phyloP scores from a whole-genome alignment of 1,140 invertebrate species.

The Drosophila biarmipes region DNA sequence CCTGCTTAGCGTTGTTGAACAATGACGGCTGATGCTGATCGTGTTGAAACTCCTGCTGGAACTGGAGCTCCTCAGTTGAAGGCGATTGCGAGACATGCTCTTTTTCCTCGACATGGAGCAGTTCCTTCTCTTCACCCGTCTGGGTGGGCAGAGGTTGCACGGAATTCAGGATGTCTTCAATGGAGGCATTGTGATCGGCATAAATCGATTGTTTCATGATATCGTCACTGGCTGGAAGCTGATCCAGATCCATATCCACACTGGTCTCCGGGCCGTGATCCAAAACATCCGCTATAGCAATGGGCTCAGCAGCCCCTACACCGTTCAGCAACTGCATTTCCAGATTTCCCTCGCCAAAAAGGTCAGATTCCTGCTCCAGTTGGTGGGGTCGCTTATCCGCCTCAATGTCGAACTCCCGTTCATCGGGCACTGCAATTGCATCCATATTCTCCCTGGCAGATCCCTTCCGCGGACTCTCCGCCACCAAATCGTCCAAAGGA shows the following conservation, averaged over 20 bases:
- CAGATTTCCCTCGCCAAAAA: conserved; percentile 35
- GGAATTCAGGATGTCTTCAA: conserved; percentile 78
- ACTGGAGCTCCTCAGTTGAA: conserved; percentile 76
- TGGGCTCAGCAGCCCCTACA: conserved; percentile 1
- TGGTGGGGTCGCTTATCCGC: conserved; percentile 73
- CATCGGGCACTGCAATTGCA: conserved; percentile 65
- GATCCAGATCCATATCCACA: conserved; percentile 66
- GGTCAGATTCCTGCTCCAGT: conserved; percentile 61
- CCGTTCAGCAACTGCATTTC: conserved; percentile 42
- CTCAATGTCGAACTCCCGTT: conserved; percentile 69
- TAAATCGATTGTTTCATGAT: conserved; percentile 74
- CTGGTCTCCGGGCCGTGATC: conserved; percentile 78
- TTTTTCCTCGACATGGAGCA: conserved; percentile 76
- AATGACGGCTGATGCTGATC: conserved; percentile 44
- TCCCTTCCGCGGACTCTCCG: conserved; percentile 77
- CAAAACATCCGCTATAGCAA: conserved; percentile 26
- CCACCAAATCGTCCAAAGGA: conserved; percentile 69
- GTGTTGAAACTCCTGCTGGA: conserved; percentile 34
- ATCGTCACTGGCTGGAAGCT: conserved; percentile 30
- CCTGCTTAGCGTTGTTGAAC: conserved; percentile 31
- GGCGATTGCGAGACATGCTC: conserved; percentile 74
- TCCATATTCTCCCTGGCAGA: conserved; percentile 66
- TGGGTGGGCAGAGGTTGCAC: conserved; percentile 69
- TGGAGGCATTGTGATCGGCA: conserved; percentile 51
- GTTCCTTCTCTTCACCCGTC: conserved; percentile 54